Base-by-base conservation (phyloP, 2,113 vertebrate species). In the Buteo buteo region DNA sequence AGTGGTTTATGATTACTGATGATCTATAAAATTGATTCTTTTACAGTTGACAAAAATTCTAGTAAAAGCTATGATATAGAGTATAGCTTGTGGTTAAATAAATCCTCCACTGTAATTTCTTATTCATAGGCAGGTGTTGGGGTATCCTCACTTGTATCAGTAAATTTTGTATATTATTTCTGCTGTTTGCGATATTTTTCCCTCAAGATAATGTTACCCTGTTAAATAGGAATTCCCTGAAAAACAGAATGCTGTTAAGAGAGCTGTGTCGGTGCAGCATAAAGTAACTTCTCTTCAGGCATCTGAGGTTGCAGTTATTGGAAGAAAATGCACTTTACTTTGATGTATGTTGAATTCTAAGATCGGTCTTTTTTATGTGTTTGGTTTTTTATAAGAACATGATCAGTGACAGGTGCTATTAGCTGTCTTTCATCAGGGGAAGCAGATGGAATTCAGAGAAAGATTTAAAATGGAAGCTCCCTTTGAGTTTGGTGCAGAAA, bases 371-470 rank as follows among this genome's bases (percentile, higher is more conserved):
- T 66, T 67, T 83, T 58, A 9, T 57, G 9, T 79, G 18, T 61
- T 38, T 19, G 55, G 25, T 57, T 85, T 74, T 79, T 69, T 25
- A 73, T 89, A 77, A 79, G 77, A 76, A 66, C 22, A 17, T 55
- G 62, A 77, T 55, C 58, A 84, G n/a, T 94, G 54, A 90, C 42
- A 80, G 32, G 42, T 74, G 18, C 74, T 34, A 47, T 47, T 94
- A 61, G 59, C 29, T 79, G 69, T 72, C 52, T 93, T 93, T 96
- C 86, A 92, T 92, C 70, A 99, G 98, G 92, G 82, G 42, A 99
- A 99, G 94, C 98, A 99, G 95, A 92, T 85, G 34, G 97, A 98
- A 94, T 99, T 99, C 97, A 97, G 98, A 96, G 97, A 98, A 71
- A 97, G 88, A 90, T 99, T 99, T 36, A 36, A 36, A 98, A 85